These are phyloP conservation scores for Tiliacea citrago DNA, from an alignment of 2,888 invertebrate species.

Conservation along the genomic window DNA sequence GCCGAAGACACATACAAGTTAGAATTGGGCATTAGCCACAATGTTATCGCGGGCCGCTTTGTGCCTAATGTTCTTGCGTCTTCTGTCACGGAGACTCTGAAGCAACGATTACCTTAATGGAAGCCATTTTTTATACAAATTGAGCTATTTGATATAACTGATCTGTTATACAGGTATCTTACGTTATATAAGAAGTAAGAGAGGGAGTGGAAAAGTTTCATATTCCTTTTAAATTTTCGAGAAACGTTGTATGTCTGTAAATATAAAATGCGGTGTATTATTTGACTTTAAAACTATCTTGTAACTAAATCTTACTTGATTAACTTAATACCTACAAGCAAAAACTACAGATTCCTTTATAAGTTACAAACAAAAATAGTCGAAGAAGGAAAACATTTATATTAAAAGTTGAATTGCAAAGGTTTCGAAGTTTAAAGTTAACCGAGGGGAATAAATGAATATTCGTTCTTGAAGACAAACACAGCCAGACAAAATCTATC, in stretches of 20 bases:
- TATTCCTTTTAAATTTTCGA: slow-evolving; percentile 4
- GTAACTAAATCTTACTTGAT: slow-evolving; percentile 14
- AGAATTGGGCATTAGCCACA: slow-evolving; percentile 48
- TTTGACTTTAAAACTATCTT: slow-evolving; percentile 2
- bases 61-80: slow-evolving; percentile 51
- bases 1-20: slow-evolving; percentile 56
- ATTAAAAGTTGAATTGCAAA: slow-evolving; percentile 32
- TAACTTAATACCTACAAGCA: not conserved
- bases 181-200: not conserved
- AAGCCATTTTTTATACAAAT: slow-evolving; percentile 54
- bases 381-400: slow-evolving; percentile 24
- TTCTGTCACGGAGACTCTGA: slow-evolving; percentile 40
- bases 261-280: not conserved
- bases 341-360: not conserved
- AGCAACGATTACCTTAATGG: slow-evolving; percentile 45
- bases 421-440: slow-evolving; percentile 10
- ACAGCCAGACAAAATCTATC: not conserved
- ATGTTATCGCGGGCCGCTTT: slow-evolving; percentile 48
- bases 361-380: slow-evolving; percentile 17
- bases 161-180: slow-evolving; percentile 30
- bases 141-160: slow-evolving; percentile 49
- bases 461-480: slow-evolving; percentile 6
- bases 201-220: not conserved
- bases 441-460: slow-evolving; percentile 12
- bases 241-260: slow-evolving; percentile 3